A percentile compares a stretch with the other conserved stretches of the same genome.
Conservation (phyloP, 2,797 vertebrate genomes). For the Cyprinella venusta region DNA sequence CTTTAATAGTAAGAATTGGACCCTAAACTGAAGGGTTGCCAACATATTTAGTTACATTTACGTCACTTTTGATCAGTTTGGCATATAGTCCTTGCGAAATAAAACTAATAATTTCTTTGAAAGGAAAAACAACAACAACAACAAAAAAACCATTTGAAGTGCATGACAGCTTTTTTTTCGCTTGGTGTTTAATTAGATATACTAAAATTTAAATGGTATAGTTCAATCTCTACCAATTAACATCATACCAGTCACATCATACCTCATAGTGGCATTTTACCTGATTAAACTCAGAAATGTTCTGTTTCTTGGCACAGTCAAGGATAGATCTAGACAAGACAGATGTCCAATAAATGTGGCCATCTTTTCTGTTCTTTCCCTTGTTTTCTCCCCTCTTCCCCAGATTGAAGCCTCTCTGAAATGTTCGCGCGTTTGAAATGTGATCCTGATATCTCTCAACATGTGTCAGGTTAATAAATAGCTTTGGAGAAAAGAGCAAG, state of each 20-base stretch:
- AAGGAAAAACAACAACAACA: not conserved
- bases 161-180: not conserved
- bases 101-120: not conserved
- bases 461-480: constrained; percentile 62
- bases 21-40: no score
- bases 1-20: no score
- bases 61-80: not conserved
- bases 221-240: not conserved
- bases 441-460: constrained; percentile 54
- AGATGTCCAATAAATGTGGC: constrained; percentile 39
- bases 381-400: not conserved
- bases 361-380: not conserved
- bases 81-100: not conserved
- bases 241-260: not conserved
- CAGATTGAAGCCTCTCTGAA: constrained; percentile 45
- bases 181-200: not conserved
- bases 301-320: not conserved
- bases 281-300: not conserved
- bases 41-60: not conserved
- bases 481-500: not conserved
- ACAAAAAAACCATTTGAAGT: not conserved
- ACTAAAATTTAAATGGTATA: not conserved
- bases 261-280: not conserved
- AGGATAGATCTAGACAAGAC: constrained; percentile 8
- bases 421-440: constrained; percentile 42